Base-by-base conservation (phyloP, 2,888 invertebrate genomes). In the Meganola albula region DNA sequence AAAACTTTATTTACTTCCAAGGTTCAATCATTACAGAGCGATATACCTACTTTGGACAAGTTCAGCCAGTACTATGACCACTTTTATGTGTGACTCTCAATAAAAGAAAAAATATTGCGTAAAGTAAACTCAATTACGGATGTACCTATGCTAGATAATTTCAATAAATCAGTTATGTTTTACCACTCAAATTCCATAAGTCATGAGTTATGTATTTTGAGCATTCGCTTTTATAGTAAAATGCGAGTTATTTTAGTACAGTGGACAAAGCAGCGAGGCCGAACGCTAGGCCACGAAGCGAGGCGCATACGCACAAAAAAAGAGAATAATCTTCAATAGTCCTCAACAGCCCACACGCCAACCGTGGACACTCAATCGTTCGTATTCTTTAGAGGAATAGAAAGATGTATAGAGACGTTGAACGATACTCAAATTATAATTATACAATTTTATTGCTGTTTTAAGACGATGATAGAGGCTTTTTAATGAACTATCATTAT, bases 341-440 rank as follows among this genome's bases (percentile, higher is more conserved):
- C 71, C 78, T 78, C 74, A 57, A 68, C 83, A 58, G 77, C 82
- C 84, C 84, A 83, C 82, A 80, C 82, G 78, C 80, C 75, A 71
- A 58, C 74, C 77, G 68, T 76, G 74, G 78, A 74, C 78, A 79
- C 82, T 82, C 82, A 78, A 79, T 80, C 77, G 79, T 73, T 67
- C 66, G 67, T 72, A 70, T 69, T 72, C 56, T 60, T 58, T 66
- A 63, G 60, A 42, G 37, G 48, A 37, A 58, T 47, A 71, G 43
- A 54, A 52, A 64, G 66, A 59, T 28, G 40, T 14, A 10, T 55
- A 37, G 73, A 75, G 71, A 48, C 41, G 64, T 36, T 27, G 13
- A 18, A 23, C 9, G 2, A 13, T 10, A 30, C 22, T 14, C 36
- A 10, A 11, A 38, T 23, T 26, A 27, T 34, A 12, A 20, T 27